Percentiles rank a stretch among this genome's conserved stretches.
Evolutionary conservation across 2,797 vertebrate genomes (phyloP).

Genomic region (Onychomys torridus): DNA sequence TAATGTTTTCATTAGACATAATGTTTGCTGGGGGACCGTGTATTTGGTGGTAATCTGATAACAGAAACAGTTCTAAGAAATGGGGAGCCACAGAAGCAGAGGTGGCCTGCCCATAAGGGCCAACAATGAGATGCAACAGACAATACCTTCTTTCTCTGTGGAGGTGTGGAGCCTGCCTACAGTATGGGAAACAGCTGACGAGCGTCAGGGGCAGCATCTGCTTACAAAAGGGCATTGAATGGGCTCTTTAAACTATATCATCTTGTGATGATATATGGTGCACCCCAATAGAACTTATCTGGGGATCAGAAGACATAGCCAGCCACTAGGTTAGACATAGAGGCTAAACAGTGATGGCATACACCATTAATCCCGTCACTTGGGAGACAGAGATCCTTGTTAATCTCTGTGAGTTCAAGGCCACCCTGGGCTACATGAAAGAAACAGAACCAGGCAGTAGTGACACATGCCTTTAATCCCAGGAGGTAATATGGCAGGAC

Average conservation of each 20-base stretch:
- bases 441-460: too few species aligned
- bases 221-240: not conserved
- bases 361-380: too few species aligned
- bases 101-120: not conserved
- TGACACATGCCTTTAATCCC: too few species aligned
- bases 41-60: slow-evolving; percentile 67
- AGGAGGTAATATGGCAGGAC: too few species aligned
- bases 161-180: not conserved
- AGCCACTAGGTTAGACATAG: too few species aligned
- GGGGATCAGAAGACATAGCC: too few species aligned
- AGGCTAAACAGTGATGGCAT: too few species aligned
- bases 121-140: not conserved
- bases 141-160: not conserved
- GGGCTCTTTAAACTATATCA: not conserved
- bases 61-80: slow-evolving; percentile 11
- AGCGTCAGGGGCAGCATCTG: not conserved
- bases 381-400: too few species aligned
- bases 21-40: slow-evolving; percentile 22
- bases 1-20: slow-evolving; percentile 75
- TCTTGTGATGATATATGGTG: too few species aligned
- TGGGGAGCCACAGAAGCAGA: not conserved
- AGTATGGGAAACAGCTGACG: not conserved
- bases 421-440: too few species aligned
- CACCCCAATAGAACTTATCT: too few species aligned
- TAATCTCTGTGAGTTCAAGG: too few species aligned